Evolutionary conservation across 2,797 vertebrate species (phyloP).

Genomic region (Artibeus lituratus): DNA sequence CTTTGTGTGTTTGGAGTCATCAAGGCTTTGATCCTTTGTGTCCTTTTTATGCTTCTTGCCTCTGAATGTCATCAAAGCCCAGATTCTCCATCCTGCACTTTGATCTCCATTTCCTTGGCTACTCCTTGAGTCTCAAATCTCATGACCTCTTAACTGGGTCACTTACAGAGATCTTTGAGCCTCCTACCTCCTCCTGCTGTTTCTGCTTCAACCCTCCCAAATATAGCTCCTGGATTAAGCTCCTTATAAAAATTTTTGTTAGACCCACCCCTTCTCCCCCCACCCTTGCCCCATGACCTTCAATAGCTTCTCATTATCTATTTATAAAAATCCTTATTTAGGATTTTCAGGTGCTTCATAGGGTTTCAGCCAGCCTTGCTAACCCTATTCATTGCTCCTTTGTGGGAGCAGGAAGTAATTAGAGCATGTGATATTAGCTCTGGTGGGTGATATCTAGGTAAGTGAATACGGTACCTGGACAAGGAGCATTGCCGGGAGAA

Average conservation of each 20-base stretch:
- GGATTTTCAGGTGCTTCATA: neutral
- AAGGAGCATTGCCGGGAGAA: neutral
- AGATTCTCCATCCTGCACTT: neutral
- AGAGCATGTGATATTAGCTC: neutral
- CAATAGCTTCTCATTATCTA: neutral
- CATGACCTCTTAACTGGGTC: neutral
- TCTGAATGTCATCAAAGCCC: neutral
- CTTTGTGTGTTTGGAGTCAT: neutral
- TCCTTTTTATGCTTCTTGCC: neutral
- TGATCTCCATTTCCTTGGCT: neutral
- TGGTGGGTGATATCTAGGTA: neutral
- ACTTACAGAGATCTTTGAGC: neutral
- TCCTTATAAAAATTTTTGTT: neutral
- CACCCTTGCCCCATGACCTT: neutral
- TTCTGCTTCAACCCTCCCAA: neutral
- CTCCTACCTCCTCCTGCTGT: fast-evolving
- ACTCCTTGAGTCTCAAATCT: neutral
- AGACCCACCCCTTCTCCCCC: neutral
- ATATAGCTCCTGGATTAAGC: neutral
- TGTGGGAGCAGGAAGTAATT: neutral
- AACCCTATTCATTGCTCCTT: neutral
- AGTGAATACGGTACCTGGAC: neutral
- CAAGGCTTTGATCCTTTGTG: neutral
- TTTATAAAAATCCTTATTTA: neutral
- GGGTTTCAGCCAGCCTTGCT: neutral